These are phyloP conservation scores for Epicampocera succincta DNA, from an alignment of 2,888 invertebrate genomes.

Conservation along the genomic window DNA sequence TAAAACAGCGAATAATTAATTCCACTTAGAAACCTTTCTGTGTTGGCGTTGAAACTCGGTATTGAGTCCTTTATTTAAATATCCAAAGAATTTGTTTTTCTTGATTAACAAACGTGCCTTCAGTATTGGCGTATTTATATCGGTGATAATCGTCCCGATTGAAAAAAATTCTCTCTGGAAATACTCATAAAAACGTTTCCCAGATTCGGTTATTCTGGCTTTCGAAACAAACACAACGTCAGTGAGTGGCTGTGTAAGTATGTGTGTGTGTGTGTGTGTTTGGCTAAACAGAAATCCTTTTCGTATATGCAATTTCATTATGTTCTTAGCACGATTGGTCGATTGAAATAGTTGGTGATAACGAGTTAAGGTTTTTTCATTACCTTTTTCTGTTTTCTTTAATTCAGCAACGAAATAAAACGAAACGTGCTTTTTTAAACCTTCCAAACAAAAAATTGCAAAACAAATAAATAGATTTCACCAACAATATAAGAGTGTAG, in stretches of 20 bases:
- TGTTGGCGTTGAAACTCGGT: no score
- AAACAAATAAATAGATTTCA: slow-evolving; percentile 60
- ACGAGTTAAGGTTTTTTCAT: slow-evolving; percentile 53
- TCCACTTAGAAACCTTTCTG: no score
- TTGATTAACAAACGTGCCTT: slow-evolving; percentile 7
- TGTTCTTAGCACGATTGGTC: slow-evolving; percentile 65
- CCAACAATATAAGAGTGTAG: slow-evolving; percentile 48
- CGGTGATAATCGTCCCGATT: slow-evolving; percentile 11
- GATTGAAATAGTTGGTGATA: slow-evolving; percentile 54
- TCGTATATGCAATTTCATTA: slow-evolving; percentile 66
- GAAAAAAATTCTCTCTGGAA: not conserved
- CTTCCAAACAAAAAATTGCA: slow-evolving; percentile 35
- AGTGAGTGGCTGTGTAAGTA: not conserved
- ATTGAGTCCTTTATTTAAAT: no score
- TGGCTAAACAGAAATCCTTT: slow-evolving; percentile 15
- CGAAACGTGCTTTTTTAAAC: slow-evolving; percentile 54
- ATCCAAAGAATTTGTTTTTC: not conserved
- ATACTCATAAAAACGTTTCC: not conserved
- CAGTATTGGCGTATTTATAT: slow-evolving; percentile 27
- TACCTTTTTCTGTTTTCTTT: slow-evolving; percentile 21
- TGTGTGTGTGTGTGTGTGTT: slow-evolving; percentile 14
- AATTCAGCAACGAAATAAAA: slow-evolving; percentile 41
- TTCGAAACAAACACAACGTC: not conserved
- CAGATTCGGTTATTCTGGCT: slow-evolving; percentile 37
- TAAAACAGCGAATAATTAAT: no score